phyloP scores from a whole-genome alignment of 1,140 invertebrate genomes.

The Cyphomyrmex costatus region DNA sequence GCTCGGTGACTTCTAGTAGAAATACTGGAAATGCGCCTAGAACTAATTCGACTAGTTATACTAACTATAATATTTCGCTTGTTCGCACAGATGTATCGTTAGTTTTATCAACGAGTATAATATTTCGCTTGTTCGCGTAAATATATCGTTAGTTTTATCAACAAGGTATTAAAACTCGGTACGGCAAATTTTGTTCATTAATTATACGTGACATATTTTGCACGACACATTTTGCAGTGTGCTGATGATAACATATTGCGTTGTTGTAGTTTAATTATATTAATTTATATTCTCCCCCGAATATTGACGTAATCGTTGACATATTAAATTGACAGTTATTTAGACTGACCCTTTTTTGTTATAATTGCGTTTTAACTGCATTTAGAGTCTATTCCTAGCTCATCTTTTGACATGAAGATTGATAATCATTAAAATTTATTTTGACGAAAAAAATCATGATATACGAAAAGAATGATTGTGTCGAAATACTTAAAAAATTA shows the following conservation, averaged over 20 bases:
- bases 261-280: not conserved
- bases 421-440: not conserved
- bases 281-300: not conserved
- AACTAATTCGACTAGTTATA: constrained; percentile 49
- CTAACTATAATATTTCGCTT: not conserved
- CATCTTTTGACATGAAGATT: not conserved
- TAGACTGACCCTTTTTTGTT: too few species aligned
- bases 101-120: not conserved
- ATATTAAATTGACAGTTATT: too few species aligned
- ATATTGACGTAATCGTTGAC: too few species aligned
- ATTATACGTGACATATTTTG: constrained; percentile 13
- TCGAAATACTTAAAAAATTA: too few species aligned
- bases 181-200: not conserved
- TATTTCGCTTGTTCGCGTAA: too few species aligned
- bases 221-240: too few species aligned
- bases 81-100: not conserved
- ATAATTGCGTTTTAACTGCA: not conserved
- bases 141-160: not conserved
- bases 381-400: not conserved
- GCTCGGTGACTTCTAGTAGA: constrained; percentile 6
- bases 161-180: not conserved
- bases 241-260: not conserved
- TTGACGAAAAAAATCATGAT: not conserved
- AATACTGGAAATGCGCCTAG: constrained; percentile 17
- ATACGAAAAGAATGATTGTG: not conserved